A percentile compares a stretch with the other conserved stretches of the same genome.
Conservation (phyloP, 2,113 vertebrate genomes). For the Ageneiosus marmoratus region DNA sequence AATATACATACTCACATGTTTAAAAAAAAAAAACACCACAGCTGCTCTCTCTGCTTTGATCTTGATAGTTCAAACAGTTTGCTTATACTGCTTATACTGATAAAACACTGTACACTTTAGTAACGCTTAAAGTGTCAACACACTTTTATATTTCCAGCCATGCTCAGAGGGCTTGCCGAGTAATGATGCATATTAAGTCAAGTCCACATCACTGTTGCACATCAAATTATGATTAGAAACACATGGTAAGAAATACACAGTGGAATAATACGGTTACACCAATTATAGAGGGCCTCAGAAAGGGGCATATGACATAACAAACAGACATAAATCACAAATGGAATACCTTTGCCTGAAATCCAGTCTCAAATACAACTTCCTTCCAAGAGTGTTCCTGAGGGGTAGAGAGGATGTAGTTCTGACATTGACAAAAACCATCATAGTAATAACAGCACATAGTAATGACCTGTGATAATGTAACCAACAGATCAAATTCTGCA, state of each 20-base stretch:
- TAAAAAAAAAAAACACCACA: slow-evolving; percentile 3
- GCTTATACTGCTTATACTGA: slow-evolving; percentile 32
- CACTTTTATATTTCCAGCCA: background rate
- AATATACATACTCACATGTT: background rate
- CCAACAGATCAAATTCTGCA: background rate
- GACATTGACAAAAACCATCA: slow-evolving; percentile 30
- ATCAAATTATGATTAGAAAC: slow-evolving; percentile 31
- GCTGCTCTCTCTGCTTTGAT: slow-evolving; percentile 14
- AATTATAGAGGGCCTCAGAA: background rate
- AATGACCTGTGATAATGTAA: background rate
- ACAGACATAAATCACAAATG: slow-evolving; percentile 28
- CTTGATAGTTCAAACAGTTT: slow-evolving; percentile 22
- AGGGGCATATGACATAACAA: slow-evolving; percentile 11
- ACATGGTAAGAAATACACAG: background rate
- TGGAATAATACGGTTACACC: background rate
- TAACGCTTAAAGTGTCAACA: slow-evolving; percentile 5
- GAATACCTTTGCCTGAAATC: slow-evolving; percentile 91
- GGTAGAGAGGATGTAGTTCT: slow-evolving; percentile 48
- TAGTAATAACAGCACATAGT: background rate
- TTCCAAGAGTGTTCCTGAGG: slow-evolving; percentile 92
- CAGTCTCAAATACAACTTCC: slow-evolving; percentile 89
- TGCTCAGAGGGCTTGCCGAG: background rate
- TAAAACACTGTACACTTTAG: slow-evolving; percentile 32
- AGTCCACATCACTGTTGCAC: background rate
- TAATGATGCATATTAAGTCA: slow-evolving; percentile 1